These are phyloP conservation scores for Ephydatia muelleri DNA, from an alignment of 37 sponge, comb jelly and placozoan species.

Conservation along the genomic window DNA sequence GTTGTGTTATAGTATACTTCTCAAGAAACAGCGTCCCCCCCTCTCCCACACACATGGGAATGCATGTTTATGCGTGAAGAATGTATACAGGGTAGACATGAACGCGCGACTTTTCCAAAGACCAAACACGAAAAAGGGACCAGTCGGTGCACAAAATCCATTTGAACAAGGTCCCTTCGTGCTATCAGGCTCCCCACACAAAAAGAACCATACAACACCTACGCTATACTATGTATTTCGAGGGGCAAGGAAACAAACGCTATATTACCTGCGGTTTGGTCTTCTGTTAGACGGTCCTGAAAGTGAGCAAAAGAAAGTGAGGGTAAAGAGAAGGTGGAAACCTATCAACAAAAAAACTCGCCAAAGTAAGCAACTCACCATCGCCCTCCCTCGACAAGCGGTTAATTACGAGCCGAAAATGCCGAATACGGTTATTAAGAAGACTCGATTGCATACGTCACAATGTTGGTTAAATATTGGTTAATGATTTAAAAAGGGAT, in stretches of 20 bases:
- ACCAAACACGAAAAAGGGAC: background rate
- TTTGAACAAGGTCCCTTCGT: too few species aligned
- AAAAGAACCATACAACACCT: too few species aligned
- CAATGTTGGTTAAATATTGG: background rate
- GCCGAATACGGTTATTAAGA: background rate
- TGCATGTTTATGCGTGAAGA: background rate
- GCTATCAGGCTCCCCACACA: too few species aligned
- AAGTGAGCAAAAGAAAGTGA: background rate
- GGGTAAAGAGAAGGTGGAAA: background rate
- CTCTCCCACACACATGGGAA: background rate
- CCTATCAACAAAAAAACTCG: background rate
- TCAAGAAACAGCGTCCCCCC: background rate
- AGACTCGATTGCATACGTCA: background rate
- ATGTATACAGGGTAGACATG: too few species aligned
- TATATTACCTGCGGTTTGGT: slow-evolving; percentile 54
- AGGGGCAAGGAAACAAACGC: background rate
- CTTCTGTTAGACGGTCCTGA: slow-evolving; percentile 65
- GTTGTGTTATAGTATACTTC: background rate
- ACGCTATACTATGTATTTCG: too few species aligned
- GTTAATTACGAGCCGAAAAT: background rate
- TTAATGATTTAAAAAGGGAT: background rate
- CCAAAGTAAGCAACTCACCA: background rate
- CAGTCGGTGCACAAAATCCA: too few species aligned
- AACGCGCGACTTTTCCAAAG: too few species aligned
- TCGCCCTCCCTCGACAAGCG: background rate